A percentile compares a stretch with the other conserved stretches of the same genome.
These are phyloP conservation scores for Microctonus brassicae DNA, from an alignment of 2,888 invertebrate species.

Conservation along the genomic window DNA sequence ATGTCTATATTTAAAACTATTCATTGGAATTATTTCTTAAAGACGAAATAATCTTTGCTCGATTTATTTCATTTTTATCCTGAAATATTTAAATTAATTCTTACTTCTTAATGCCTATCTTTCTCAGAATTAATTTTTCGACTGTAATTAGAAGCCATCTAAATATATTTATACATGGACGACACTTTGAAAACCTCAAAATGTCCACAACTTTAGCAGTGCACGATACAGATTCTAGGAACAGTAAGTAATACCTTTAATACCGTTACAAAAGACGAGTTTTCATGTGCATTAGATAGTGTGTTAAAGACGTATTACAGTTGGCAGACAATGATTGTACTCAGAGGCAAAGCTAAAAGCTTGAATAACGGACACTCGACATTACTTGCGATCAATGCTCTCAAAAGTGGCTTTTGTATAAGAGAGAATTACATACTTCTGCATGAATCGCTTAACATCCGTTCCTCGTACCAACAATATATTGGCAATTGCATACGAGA, in stretches of 20 bases:
- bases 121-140: too few relatives aligned
- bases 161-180: conserved; percentile 32
- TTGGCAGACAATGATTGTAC: conserved; percentile 45
- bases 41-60: too few relatives aligned
- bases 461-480: conserved; percentile 58
- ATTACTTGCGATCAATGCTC: neutral
- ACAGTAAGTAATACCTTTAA: conserved; percentile 49
- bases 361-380: neutral
- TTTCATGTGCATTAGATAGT: conserved; percentile 35
- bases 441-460: conserved; percentile 56
- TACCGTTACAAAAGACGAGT: conserved; percentile 46
- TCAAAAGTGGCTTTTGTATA: neutral
- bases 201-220: neutral
- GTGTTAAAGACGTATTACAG: conserved; percentile 41
- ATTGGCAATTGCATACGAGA: conserved; percentile 56
- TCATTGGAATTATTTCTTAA: neutral
- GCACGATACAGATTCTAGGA: conserved; percentile 30
- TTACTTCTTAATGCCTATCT: too few relatives aligned
- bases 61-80: neutral
- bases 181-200: neutral
- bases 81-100: neutral
- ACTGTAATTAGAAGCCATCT: conserved; percentile 60
- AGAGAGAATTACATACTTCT: neutral
- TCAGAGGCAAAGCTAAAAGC: neutral
- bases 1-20: neutral